Evolutionary conservation across 1,140 invertebrate genomes (phyloP).

Genomic region (Eurosta solidaginis): DNA sequence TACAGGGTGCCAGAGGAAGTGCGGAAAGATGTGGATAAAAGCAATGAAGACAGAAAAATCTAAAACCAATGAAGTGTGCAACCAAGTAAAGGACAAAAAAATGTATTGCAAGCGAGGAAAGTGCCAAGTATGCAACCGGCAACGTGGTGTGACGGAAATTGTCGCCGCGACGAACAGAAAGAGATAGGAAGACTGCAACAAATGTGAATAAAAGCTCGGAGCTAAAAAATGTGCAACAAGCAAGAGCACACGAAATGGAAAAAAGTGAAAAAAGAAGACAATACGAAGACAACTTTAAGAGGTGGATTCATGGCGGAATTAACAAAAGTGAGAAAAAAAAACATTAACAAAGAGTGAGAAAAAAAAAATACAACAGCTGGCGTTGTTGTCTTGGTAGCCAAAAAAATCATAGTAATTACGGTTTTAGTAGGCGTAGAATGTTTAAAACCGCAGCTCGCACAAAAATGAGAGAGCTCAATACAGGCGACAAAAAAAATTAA

Average conservation of each 20-base stretch:
- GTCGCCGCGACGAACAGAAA: conserved; percentile 10
- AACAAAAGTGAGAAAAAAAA: not conserved
- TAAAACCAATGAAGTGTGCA: too few species aligned
- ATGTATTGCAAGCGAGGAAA: not conserved
- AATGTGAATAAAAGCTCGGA: not conserved
- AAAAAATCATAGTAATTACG: not conserved
- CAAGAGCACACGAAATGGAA: too few species aligned
- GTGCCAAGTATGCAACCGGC: not conserved
- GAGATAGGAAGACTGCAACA: not conserved
- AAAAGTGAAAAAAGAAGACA: not conserved
- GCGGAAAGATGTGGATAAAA: not conserved
- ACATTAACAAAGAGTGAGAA: not conserved
- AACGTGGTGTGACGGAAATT: not conserved
- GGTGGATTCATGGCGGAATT: not conserved
- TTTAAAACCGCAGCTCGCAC: not conserved
- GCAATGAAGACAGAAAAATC: not conserved
- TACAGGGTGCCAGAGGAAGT: too few species aligned
- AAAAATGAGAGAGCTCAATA: not conserved
- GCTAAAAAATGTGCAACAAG: not conserved
- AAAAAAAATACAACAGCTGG: not conserved
- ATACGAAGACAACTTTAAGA: not conserved
- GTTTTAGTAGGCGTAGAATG: not conserved
- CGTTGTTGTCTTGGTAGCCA: not conserved
- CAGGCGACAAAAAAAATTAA: not conserved
- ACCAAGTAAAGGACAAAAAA: too few species aligned